phyloP scores from a whole-genome alignment of 2,888 invertebrate genomes.

The Odontothrips loti region DNA sequence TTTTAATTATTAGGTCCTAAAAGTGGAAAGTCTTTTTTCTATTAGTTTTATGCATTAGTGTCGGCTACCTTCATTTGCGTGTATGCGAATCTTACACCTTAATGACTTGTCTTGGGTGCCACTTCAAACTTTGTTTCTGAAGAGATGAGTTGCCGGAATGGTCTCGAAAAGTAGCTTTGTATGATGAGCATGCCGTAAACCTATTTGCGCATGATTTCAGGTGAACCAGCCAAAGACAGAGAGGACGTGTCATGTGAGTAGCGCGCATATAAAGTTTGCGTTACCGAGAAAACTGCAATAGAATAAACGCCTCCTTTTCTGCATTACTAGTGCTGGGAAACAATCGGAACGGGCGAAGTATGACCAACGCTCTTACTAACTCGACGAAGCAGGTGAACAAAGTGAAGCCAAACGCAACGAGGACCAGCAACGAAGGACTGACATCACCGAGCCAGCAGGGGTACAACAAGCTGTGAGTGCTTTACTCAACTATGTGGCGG shows the following conservation, averaged over 20 bases:
- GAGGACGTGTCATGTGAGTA: slow-evolving; percentile 59
- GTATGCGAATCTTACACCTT: neutral
- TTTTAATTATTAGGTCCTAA: neutral
- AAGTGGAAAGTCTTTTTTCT: no score
- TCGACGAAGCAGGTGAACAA: slow-evolving; percentile 83
- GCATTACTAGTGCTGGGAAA: slow-evolving; percentile 37
- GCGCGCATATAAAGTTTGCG: no score
- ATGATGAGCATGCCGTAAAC: neutral
- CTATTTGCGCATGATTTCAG: slow-evolving; percentile 42
- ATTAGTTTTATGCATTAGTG: no score
- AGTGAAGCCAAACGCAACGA: slow-evolving; percentile 81
- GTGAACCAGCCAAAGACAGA: slow-evolving; percentile 50
- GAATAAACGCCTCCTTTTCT: neutral
- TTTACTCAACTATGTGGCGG: no score
- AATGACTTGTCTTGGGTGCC: no score
- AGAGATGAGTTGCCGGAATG: no score
- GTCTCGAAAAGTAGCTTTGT: neutral
- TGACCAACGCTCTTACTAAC: slow-evolving; percentile 58
- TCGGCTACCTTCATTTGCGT: neutral
- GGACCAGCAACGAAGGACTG: slow-evolving; percentile 69
- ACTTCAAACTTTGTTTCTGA: no score
- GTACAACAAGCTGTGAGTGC: slow-evolving; percentile 59
- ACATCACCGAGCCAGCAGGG: slow-evolving; percentile 60
- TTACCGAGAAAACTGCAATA: no score
- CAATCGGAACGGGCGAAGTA: slow-evolving; percentile 37